phyloP scores from a whole-genome alignment of 2,113 vertebrate genomes.

The Gasterosteus nipponicus region DNA sequence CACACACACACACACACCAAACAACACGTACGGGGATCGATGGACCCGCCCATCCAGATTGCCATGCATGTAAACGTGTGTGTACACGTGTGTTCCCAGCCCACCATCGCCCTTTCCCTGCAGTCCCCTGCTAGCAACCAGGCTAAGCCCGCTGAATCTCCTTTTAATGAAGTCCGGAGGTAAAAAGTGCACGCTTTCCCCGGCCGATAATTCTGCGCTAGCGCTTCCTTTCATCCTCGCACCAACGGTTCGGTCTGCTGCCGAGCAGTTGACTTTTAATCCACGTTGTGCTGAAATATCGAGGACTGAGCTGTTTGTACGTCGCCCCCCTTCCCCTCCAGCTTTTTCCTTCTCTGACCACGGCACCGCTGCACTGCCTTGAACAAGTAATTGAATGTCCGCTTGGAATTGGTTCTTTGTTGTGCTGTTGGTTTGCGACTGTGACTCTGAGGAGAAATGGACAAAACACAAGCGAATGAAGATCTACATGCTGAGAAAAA shows the following conservation, averaged over 20 bases:
- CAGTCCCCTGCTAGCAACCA: constrained; percentile 17
- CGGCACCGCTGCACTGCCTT: neutral
- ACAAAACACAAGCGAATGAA: neutral
- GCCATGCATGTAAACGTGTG: neutral
- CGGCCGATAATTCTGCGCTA: constrained; percentile 27
- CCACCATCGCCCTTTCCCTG: constrained; percentile 11
- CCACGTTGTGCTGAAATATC: constrained; percentile 36
- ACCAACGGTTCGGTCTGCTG: constrained; percentile 45
- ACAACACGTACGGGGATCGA: too few species aligned
- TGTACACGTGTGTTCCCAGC: neutral
- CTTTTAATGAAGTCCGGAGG: constrained; percentile 73
- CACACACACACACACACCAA: neutral
- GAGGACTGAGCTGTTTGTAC: constrained; percentile 20
- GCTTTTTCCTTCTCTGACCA: neutral
- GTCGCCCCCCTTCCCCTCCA: neutral
- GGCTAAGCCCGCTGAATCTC: constrained; percentile 67
- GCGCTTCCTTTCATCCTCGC: constrained; percentile 59
- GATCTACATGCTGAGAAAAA: neutral
- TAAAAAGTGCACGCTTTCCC: constrained; percentile 59
- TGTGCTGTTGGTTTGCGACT: neutral
- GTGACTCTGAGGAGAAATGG: neutral
- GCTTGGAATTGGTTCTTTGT: neutral
- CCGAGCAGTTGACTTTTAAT: constrained; percentile 64
- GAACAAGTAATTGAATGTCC: neutral
- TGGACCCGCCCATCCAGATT: neutral